Evolutionary conservation across 2,888 invertebrate genomes (phyloP), one percentile per base, ranked within the genome.

Genomic region (Tinea trinotella): DNA sequence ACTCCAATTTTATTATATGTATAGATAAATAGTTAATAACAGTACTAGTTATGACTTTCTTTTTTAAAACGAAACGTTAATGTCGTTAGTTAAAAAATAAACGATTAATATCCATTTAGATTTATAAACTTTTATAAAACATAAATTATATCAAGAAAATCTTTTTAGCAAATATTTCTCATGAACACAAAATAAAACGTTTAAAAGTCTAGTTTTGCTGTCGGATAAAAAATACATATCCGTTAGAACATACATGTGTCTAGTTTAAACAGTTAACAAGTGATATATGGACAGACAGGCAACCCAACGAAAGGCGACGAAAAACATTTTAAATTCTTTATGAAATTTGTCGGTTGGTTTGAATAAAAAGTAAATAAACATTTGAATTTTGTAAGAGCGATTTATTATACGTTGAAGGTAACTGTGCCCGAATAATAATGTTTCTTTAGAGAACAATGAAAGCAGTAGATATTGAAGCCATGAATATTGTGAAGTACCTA

Each of bases 381-480:
- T 30, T 2, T 15, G n/a, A 7, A 40, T 13, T 40, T 40, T 40
- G 40, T 40, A 12, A 4, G 13, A 40, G 7, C 40, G 15, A 40
- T 40, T 40, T 40, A 40, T 40, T 40, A 40, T 40, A 13, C 40
- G 6, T 6, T 40, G 7, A 40, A 40, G 40, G 40, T 40, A 40
- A 15, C 40, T 40, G 13, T 2, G n/a, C 30, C 30, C 7, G 7
- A 10, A 12, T 15, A 12, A 13, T 40, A 15, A 40, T 40, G 40
- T 40, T 40, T 40, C 40, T 40, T 40, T 15, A 4, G 13, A 40
- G 40, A 40, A 40, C 40, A 40, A 40, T 40, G 40, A 40, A 15
- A 40, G 40, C 40, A 40, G 13, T 40, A 40, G 5, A 4, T 35
- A 35, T 35, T 40, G 13, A 40, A 40, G 40, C 40, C 40, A 40